Base-by-base conservation (phyloP, 2,113 vertebrate genomes). In the Mus musculus region DNA sequence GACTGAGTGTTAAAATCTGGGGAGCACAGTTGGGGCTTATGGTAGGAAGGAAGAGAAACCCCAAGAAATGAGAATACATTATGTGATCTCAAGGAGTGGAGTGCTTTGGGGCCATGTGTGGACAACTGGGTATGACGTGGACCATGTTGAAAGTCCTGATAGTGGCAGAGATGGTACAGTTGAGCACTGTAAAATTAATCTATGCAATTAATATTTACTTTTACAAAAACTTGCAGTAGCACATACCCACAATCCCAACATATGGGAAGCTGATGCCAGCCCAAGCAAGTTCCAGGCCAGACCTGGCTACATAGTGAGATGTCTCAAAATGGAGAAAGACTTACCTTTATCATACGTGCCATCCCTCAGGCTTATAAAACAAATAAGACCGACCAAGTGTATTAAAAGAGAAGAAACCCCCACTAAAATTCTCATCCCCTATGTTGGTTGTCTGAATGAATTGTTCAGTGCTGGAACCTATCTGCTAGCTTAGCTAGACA, bases 361-460 rank as follows among this genome's bases (percentile, higher is more conserved):
- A 54, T 61, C 36, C 12, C 88, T 95, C 93, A 84, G n/a, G 46
- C 59, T 52, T 87, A 71, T 87, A 75, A 89, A 86, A n/a, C 67
- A 90, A 94, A 77, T 78, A 78, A 94, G 71, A 90, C 69, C 2
- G 59, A 84, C n/a, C 28, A 73, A 42, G 8, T 49, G 10, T 52
- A 87, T 69, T 36, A 28, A 56, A 72, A 88, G 12, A 56, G 67
- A 54, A 16, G n/a, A 84, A 63, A 63, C 14, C 17, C 39, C 39
- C 61, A 65, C n/a, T 59, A 19, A 49, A 33, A 36, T 76, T 33
- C 88, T 59, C 54, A 59, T 61, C 1, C 4, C 20, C 28, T 30
- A 3, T 90, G 91, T 95, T 7, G 59, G 65, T 82, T 82, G 12
- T 94, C 61, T 61, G 94, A 77, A 90, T 90, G 93, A 94, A 90